These are phyloP conservation scores for Nemapogon koenigi DNA, from an alignment of 2,888 invertebrate species.

Conservation along the genomic window DNA sequence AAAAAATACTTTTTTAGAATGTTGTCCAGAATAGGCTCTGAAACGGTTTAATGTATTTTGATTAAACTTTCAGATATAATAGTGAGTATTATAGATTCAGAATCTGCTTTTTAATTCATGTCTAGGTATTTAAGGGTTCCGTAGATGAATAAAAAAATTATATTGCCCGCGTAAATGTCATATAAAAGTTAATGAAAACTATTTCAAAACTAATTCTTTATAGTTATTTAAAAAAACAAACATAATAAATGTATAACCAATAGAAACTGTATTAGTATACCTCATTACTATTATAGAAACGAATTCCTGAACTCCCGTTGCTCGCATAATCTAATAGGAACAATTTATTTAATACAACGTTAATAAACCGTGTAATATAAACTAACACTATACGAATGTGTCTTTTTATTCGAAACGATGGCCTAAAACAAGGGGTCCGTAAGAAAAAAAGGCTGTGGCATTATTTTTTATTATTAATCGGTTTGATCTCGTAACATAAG, in stretches of 20 bases:
- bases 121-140: too few species aligned
- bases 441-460: not conserved
- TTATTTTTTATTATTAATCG: slow-evolving; percentile 1
- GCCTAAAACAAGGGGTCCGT: not conserved
- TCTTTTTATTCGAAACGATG: not conserved
- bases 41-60: too few species aligned
- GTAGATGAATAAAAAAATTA: too few species aligned
- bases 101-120: too few species aligned
- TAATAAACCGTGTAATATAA: not conserved
- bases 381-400: not conserved
- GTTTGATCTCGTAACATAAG: slow-evolving; percentile 1
- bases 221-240: not conserved
- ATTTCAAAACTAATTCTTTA: too few species aligned
- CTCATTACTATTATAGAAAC: not conserved
- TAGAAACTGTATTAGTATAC: too few species aligned
- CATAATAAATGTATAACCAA: not conserved
- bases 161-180: too few species aligned
- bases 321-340: not conserved
- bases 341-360: not conserved
- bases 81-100: too few species aligned
- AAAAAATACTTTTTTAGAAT: too few species aligned
- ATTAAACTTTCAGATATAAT: too few species aligned
- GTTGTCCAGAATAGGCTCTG: too few species aligned
- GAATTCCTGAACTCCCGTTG: not conserved
- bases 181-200: too few species aligned